Conservation (phyloP, 2,113 vertebrate species). For the Peromyscus maniculatus region DNA sequence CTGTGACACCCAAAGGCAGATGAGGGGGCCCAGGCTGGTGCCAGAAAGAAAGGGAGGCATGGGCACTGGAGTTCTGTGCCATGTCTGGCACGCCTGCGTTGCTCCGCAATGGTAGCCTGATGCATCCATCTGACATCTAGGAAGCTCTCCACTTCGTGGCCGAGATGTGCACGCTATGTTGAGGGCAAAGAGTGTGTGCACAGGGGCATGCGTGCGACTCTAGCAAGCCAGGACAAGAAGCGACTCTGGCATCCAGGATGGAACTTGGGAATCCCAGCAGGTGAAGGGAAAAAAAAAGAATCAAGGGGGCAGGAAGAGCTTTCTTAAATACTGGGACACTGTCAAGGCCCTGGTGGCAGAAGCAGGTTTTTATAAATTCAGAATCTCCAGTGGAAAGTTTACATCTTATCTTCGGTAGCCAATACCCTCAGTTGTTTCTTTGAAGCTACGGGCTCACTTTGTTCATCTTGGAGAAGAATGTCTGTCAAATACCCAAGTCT, state of each 20-base stretch:
- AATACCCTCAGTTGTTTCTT: conserved; percentile 57
- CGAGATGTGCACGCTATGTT: too few species aligned
- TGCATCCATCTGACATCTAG: neutral
- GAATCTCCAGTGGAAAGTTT: conserved; percentile 56
- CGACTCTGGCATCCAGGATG: neutral
- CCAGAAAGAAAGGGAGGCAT: neutral
- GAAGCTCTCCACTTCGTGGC: neutral
- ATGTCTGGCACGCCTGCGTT: neutral
- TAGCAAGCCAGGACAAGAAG: neutral
- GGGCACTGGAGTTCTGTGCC: neutral
- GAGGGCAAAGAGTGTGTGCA: neutral
- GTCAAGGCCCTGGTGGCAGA: conserved; percentile 15
- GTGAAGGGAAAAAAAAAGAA: neutral
- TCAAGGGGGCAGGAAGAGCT: conserved; percentile 1
- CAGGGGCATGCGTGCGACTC: neutral
- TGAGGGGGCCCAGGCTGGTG: neutral
- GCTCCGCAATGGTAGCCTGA: neutral
- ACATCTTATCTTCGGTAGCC: conserved; percentile 60
- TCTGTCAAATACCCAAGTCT: neutral
- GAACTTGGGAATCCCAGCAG: neutral
- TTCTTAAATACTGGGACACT: neutral
- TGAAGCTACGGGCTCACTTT: conserved; percentile 11
- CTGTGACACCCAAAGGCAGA: neutral
- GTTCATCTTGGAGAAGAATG: conserved; percentile 51
- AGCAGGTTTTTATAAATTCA: conserved; percentile 56